phyloP scores from a whole-genome alignment of 2,113 vertebrate genomes.

The Callipepla squamata region DNA sequence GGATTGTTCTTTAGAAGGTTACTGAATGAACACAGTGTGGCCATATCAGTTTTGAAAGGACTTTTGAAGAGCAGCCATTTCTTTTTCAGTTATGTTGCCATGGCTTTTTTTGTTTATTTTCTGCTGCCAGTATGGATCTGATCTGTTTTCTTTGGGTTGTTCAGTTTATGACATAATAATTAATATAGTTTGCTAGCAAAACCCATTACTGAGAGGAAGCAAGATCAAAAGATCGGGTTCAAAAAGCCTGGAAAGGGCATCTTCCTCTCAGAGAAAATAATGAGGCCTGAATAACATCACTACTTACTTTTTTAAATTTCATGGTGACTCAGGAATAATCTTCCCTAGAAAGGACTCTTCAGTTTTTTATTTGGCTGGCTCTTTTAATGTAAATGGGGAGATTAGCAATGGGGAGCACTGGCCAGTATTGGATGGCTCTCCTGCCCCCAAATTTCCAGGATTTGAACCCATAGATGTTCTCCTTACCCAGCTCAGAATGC shows the following conservation, averaged over 20 bases:
- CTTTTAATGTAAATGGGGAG: not conserved
- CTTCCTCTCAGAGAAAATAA: not conserved
- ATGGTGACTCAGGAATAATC: not conserved
- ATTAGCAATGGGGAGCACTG: not conserved
- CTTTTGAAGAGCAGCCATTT: slow-evolving; percentile 21
- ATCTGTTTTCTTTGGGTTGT: not conserved
- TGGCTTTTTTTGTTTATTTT: slow-evolving; percentile 16
- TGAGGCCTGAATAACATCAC: not conserved
- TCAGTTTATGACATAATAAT: not conserved
- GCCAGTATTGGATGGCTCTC: too few species aligned
- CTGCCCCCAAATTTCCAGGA: not conserved
- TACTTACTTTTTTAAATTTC: not conserved
- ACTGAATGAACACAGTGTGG: not conserved
- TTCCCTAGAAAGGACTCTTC: not conserved
- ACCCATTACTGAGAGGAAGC: not conserved
- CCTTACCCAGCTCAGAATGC: not conserved
- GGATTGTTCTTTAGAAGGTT: not conserved
- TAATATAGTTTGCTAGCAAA: slow-evolving; percentile 1
- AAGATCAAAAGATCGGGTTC: not conserved
- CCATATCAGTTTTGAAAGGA: not conserved
- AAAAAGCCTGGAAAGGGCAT: not conserved
- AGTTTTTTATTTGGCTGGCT: not conserved
- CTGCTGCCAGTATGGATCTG: not conserved
- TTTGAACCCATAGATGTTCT: rapidly evolving
- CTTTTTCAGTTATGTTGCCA: slow-evolving; percentile 3